Conservation (phyloP, 2,797 vertebrate species). For the Halcyon badia region DNA sequence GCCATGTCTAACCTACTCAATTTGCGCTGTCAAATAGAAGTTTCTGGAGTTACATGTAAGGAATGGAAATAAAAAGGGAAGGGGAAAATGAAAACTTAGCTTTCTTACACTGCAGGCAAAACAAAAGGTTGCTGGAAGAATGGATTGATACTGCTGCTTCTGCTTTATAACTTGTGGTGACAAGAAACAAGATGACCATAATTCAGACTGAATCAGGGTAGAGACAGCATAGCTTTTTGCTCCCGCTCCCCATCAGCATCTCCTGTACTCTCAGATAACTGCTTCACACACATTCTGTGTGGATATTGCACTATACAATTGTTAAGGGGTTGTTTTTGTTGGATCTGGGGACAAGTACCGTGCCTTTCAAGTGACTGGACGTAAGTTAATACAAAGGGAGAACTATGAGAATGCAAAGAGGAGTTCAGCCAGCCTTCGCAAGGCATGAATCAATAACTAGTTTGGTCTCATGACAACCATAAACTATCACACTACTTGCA, state of each 20-base stretch:
- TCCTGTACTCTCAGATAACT: background rate
- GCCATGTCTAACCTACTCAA: background rate
- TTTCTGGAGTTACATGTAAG: slow-evolving; percentile 47
- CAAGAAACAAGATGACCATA: background rate
- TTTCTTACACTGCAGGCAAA: background rate
- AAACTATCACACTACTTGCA: background rate
- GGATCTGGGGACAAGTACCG: background rate
- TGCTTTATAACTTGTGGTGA: slow-evolving; percentile 15
- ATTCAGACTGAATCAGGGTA: slow-evolving; percentile 14
- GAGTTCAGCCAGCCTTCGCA: background rate
- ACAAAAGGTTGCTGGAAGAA: background rate
- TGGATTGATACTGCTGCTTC: background rate
- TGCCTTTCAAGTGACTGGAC: background rate
- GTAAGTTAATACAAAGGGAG: background rate
- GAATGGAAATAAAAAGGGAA: slow-evolving; percentile 1
- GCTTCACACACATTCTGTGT: background rate
- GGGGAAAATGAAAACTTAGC: background rate
- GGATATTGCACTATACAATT: background rate
- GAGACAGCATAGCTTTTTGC: background rate
- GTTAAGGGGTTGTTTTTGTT: background rate
- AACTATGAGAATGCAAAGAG: background rate
- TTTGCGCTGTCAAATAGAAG: slow-evolving; percentile 44
- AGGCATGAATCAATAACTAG: background rate
- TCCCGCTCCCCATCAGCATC: background rate
- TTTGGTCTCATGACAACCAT: background rate